Conservation (phyloP, 2,888 invertebrate species). For the Meiosimyza decipiens region DNA sequence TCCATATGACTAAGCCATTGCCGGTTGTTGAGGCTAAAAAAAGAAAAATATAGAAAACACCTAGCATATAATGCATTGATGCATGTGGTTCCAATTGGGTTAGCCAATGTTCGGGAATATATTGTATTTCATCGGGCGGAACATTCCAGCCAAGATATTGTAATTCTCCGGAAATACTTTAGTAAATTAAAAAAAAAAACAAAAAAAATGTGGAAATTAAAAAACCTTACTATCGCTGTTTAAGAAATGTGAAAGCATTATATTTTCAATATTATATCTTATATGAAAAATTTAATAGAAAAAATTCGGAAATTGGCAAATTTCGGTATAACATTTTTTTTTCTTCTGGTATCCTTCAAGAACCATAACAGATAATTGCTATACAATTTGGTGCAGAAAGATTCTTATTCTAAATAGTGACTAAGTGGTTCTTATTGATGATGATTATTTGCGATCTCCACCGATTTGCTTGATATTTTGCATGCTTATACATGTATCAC, state of each 20-base stretch:
- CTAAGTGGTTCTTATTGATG: no score
- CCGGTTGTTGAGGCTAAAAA: conserved; percentile 79
- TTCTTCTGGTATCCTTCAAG: accelerated
- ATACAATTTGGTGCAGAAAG: no score
- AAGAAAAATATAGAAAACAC: conserved; percentile 79
- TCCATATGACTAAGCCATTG: conserved; percentile 85
- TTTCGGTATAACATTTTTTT: no score
- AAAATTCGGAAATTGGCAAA: no score
- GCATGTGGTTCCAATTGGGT: conserved; percentile 81
- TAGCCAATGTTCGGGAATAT: conserved; percentile 85
- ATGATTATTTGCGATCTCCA: no score
- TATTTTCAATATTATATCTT: not conserved
- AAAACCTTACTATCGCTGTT: not conserved
- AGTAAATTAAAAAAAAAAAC: conserved; percentile 23
- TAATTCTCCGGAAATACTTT: conserved; percentile 53
- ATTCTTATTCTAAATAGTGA: no score
- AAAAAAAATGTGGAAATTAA: not conserved
- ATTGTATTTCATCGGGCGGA: conserved; percentile 77
- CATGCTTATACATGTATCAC: no score
- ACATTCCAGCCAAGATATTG: conserved; percentile 80
- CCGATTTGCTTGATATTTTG: no score
- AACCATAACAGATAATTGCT: no score
- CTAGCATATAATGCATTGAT: conserved; percentile 81
- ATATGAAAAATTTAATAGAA: no score
- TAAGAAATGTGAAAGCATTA: not conserved